Conservation (phyloP, 2,113 vertebrate genomes). For the Pomatorhinus ruficollis region DNA sequence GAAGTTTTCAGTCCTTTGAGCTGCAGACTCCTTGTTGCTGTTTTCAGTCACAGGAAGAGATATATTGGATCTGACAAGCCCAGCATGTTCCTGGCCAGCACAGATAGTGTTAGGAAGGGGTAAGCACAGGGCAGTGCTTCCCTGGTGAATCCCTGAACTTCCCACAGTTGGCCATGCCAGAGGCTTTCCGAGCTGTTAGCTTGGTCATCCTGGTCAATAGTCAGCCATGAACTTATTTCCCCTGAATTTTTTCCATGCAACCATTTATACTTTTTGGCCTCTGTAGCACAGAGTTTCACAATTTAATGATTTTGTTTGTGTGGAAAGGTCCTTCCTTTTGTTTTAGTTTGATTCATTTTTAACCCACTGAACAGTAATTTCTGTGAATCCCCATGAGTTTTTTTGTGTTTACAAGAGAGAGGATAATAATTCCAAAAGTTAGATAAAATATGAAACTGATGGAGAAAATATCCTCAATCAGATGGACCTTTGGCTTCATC, state of each 20-base stretch:
- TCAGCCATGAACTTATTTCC: not conserved
- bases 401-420: constrained; percentile 10
- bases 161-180: not conserved
- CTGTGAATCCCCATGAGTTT: not conserved
- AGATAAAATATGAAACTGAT: not conserved
- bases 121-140: not conserved
- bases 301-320: constrained; percentile 60
- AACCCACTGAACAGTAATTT: not conserved
- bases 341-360: not conserved
- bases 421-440: not conserved
- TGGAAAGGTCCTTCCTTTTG: constrained; percentile 1
- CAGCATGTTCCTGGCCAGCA: not conserved
- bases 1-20: not conserved
- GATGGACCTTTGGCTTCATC: not conserved
- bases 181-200: not conserved
- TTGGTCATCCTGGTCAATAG: not conserved
- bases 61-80: not conserved
- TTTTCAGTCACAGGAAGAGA: not conserved
- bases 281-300: not conserved
- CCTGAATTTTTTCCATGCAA: constrained; percentile 16
- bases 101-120: not conserved
- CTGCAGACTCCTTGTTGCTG: not conserved
- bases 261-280: constrained; percentile 24
- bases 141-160: not conserved
- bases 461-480: not conserved